Evolutionary conservation across 2,113 vertebrate genomes (phyloP).

Genomic region (Malurus melanocephalus): DNA sequence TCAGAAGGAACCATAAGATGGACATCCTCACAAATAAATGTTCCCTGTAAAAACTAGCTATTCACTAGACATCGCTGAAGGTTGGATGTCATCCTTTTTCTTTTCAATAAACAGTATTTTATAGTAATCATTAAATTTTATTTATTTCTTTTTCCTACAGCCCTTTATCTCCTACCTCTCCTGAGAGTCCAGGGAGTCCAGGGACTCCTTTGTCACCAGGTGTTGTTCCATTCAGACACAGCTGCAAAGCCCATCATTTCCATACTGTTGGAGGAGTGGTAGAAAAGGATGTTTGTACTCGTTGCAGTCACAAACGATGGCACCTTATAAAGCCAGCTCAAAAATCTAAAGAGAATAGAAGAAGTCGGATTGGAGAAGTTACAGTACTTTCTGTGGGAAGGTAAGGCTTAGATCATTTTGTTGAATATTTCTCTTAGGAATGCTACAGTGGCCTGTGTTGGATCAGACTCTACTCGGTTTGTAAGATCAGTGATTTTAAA

Average conservation of each 20-base stretch:
- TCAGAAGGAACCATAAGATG: neutral
- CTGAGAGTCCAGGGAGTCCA: conserved; percentile 79
- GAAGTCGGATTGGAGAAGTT: conserved; percentile 77
- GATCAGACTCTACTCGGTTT: neutral
- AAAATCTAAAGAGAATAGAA: conserved; percentile 73
- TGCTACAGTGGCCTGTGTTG: rapidly evolving
- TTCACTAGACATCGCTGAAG: neutral
- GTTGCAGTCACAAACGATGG: conserved; percentile 92
- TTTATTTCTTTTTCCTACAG: conserved; percentile 17
- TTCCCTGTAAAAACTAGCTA: neutral
- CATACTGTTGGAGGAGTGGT: conserved; percentile 86
- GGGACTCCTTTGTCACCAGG: conserved; percentile 71
- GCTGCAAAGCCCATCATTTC: conserved; percentile 83
- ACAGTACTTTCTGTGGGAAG: conserved; percentile 94
- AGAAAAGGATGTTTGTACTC: conserved; percentile 84
- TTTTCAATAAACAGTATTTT: neutral
- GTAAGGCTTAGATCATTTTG: conserved; percentile 56
- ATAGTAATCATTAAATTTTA: neutral
- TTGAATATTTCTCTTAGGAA: neutral
- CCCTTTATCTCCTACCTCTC: conserved; percentile 70
- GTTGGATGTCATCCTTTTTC: neutral
- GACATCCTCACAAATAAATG: neutral
- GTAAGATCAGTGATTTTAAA: neutral
- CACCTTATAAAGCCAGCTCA: conserved; percentile 79
- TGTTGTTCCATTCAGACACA: conserved; percentile 80